A percentile compares a stretch with the other conserved stretches of the same genome.
These are phyloP conservation scores for Carollia perspicillata DNA, from an alignment of 2,113 vertebrate species.

Conservation along the genomic window DNA sequence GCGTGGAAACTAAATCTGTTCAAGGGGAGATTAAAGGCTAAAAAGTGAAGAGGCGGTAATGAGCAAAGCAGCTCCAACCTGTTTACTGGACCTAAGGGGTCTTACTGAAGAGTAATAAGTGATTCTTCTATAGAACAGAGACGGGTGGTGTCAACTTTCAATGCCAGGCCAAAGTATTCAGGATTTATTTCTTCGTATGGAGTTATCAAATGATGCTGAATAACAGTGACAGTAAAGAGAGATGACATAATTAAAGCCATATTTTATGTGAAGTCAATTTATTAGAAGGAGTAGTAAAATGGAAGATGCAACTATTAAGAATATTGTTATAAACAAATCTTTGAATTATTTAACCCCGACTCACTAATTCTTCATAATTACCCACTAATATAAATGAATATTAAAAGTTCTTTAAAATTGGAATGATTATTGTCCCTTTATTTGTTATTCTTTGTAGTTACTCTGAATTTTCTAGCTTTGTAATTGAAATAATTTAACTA, in stretches of 20 bases:
- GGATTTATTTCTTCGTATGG: conserved; percentile 10
- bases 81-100: not conserved
- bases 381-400: conserved; percentile 4
- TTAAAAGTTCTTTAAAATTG: not conserved
- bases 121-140: not conserved
- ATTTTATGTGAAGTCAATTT: conserved; percentile 39
- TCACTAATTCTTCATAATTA: not conserved
- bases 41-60: not conserved
- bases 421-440: not conserved
- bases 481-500: conserved; percentile 3
- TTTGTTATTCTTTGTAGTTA: not conserved
- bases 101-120: not conserved
- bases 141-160: not conserved
- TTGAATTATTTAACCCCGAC: conserved; percentile 32
- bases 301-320: not conserved
- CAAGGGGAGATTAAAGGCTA: not conserved
- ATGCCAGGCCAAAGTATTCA: not conserved
- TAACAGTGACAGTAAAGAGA: not conserved
- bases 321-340: conserved; percentile 11
- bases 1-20: not conserved
- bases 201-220: conserved; percentile 34
- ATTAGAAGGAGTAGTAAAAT: conserved; percentile 28
- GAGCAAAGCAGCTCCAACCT: not conserved
- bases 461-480: not conserved
- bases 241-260: conserved; percentile 28